Evolutionary conservation across 1,140 invertebrate genomes (phyloP).

Genomic region (Drosophila subpulchrella): DNA sequence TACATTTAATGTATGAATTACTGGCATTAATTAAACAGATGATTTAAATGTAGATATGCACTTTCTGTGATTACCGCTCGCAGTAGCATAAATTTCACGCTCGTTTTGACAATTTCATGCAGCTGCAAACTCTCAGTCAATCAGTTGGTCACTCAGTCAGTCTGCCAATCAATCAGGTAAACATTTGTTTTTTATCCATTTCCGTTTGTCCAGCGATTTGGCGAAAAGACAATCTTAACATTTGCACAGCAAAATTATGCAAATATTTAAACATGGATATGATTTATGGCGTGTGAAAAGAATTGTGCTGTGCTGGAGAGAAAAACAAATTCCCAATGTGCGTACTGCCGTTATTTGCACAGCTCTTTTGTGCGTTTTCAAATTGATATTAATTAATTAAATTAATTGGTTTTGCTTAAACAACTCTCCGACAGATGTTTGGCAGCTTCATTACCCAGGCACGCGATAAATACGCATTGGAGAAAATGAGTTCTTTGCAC

Average conservation of each 20-base stretch:
- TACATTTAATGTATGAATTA: constrained; percentile 46
- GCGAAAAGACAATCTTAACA: constrained; percentile 54
- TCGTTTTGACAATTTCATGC: constrained; percentile 63
- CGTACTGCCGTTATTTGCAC: constrained; percentile 54
- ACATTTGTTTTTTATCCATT: constrained; percentile 46
- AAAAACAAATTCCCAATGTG: constrained; percentile 22
- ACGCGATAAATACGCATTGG: constrained; percentile 35
- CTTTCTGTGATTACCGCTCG: constrained; percentile 15
- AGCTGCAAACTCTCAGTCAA: constrained; percentile 41
- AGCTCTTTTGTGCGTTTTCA: constrained; percentile 37
- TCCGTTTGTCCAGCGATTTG: constrained; percentile 45
- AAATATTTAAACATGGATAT: constrained; percentile 50
- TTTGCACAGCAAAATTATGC: constrained; percentile 49
- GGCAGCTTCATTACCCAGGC: constrained; percentile 44
- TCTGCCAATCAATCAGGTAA: constrained; percentile 60
- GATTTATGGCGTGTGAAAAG: constrained; percentile 26
- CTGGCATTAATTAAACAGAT: constrained; percentile 51
- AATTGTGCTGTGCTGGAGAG: constrained; percentile 5
- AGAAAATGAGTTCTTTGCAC: constrained; percentile 35
- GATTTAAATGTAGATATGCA: constrained; percentile 22
- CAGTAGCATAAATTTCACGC: constrained; percentile 52
- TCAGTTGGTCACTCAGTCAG: constrained; percentile 44
- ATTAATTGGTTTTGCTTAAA: constrained; percentile 53
- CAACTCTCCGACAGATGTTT: constrained; percentile 25
- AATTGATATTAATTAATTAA: constrained; percentile 79